phyloP scores from a whole-genome alignment of 2,113 vertebrate genomes.

The Chlorocebus sabaeus region DNA sequence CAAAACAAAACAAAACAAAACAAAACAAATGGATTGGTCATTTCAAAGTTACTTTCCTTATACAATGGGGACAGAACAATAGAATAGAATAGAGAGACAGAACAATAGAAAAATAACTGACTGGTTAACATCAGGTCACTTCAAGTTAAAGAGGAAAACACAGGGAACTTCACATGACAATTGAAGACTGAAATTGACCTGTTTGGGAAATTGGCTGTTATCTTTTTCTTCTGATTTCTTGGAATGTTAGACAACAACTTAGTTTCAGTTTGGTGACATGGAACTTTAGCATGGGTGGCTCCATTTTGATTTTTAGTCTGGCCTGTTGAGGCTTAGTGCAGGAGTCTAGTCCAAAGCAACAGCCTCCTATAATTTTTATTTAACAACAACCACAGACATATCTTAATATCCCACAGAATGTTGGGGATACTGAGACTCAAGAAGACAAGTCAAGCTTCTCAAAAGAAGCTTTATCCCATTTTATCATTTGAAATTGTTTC shows the following conservation, averaged over 20 bases:
- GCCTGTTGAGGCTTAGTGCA: background rate
- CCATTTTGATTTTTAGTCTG: background rate
- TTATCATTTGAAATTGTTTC: background rate
- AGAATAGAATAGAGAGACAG: background rate
- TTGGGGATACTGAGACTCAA: background rate
- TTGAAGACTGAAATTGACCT: background rate
- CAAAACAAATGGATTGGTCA: background rate
- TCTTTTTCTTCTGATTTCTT: background rate
- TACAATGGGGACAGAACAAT: background rate
- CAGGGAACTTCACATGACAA: background rate
- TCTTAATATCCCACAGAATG: too few relatives aligned
- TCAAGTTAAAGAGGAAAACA: background rate
- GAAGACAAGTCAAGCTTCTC: background rate
- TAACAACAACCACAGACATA: background rate
- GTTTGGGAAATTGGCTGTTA: background rate
- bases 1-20: background rate
- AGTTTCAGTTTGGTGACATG: background rate
- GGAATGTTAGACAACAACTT: background rate
- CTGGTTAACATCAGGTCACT: background rate
- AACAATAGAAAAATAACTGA: background rate
- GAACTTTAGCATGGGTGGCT: background rate
- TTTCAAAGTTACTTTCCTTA: background rate
- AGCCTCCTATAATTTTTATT: background rate
- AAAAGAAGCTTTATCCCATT: background rate
- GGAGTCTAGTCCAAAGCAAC: background rate